Base-by-base conservation (phyloP, 2,888 invertebrate species). In the Limnephilus lunatus region DNA sequence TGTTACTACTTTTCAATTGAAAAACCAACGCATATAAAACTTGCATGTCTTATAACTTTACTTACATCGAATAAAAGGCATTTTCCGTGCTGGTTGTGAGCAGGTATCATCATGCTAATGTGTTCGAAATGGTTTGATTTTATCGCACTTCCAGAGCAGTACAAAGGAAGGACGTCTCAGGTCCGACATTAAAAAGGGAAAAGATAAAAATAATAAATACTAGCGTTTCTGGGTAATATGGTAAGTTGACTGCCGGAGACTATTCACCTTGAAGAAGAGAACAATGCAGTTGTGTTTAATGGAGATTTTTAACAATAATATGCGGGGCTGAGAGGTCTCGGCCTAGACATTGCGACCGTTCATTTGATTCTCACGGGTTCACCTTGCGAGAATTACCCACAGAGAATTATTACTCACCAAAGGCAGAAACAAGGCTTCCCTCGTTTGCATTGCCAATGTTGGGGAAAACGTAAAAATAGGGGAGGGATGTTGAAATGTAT, bases 231-330 rank as follows among this genome's bases (percentile, higher is more conserved):
- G 83, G 32, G 83, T 83, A 83, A 32, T 39, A 32, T 83, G 83
- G 83, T 39, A 83, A 83, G 83, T 83, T 83, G 25, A 11, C 35
- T 83, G 83, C 32, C 83, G 83, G 83, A 39, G 83, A 83, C 32
- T 15, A 31, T 14, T 83, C 25, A 2, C 83, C 83, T 83, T 83
- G 83, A 83, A 83, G 83, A 83, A 35, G 83, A 83, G 25, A 83
- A 83, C 83, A 83, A 83, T 83, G 83, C 19, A 83, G 35, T 25
- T 11, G 12, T 31, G 82, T 82, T 83, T 25, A 9, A 83, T 32
- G 83, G 35, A 83, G 83, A 83, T 83, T 35, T 83, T 32, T 5
- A 83, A 9, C 5, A 3, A 2, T 3, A 82, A 30, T 39, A 85
- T 48, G 85, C 85, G 44, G 15, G 85, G 35, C 83, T 44, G 2